These are phyloP conservation scores for Discoglossus pictus DNA, from an alignment of 2,797 vertebrate species.

Conservation along the genomic window DNA sequence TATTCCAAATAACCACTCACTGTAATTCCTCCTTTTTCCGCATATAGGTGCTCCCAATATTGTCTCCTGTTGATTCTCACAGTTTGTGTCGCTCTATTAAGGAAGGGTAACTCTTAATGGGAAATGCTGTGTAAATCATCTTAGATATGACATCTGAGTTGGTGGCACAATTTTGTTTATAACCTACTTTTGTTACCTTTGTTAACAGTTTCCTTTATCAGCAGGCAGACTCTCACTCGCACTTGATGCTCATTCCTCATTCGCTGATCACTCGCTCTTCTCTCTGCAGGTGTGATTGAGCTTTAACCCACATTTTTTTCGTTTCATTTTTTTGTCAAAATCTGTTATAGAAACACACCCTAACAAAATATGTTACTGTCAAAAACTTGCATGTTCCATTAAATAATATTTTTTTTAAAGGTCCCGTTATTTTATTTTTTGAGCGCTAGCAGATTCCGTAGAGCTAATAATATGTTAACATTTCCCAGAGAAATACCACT, in stretches of 20 bases:
- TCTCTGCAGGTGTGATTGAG: conserved; percentile 46
- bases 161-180: conserved; percentile 42
- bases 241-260: conserved; percentile 14
- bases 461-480: too few relatives aligned
- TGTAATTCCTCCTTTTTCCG: conserved; percentile 20
- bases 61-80: not conserved
- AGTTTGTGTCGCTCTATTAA: conserved; percentile 16
- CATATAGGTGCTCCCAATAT: conserved; percentile 14
- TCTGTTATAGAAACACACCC: conserved; percentile 50
- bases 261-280: conserved; percentile 39
- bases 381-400: conserved; percentile 1
- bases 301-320: conserved; percentile 39
- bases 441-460: too few relatives aligned
- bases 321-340: conserved; percentile 39
- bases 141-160: conserved; percentile 12
- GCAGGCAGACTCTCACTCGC: conserved; percentile 38
- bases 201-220: conserved; percentile 46
- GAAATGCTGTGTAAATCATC: conserved; percentile 3
- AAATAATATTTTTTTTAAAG: too few relatives aligned
- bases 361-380: conserved; percentile 23
- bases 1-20: conserved; percentile 7
- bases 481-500: too few relatives aligned
- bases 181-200: conserved; percentile 37
- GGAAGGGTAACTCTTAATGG: conserved; percentile 17
- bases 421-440: too few relatives aligned